These are phyloP conservation scores for Timema cristinae DNA, from an alignment of 2,888 invertebrate species.

Conservation along the genomic window DNA sequence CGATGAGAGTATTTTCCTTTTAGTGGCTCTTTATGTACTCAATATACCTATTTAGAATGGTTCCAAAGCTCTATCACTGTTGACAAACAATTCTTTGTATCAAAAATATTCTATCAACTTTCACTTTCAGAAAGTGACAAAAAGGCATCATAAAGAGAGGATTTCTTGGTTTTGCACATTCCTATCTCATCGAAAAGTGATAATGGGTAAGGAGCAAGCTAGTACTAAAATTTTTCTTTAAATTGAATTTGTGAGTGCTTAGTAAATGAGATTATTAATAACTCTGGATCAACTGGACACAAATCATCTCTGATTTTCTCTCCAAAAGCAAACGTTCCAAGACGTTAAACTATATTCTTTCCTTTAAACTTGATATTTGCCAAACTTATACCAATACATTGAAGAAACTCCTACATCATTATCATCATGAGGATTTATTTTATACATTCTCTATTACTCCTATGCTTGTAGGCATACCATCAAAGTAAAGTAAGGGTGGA, in stretches of 20 bases:
- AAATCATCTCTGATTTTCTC: not conserved
- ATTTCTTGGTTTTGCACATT: not conserved
- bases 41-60: not conserved
- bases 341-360: not conserved
- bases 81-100: not conserved
- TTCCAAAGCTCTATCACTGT: not conserved
- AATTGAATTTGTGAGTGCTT: not conserved
- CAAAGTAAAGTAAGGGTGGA: not conserved
- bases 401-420: not conserved
- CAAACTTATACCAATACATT: not conserved
- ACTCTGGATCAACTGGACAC: not conserved
- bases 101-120: not conserved
- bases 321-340: not conserved
- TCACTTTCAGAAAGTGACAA: not conserved
- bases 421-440: not conserved
- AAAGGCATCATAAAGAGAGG: not conserved
- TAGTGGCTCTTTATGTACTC: not conserved
- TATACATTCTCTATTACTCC: not conserved
- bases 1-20: not conserved
- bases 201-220: not conserved
- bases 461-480: not conserved
- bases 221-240: not conserved
- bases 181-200: not conserved
- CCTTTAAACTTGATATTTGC: not conserved
- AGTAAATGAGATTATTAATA: not conserved